Evolutionary conservation across 2,113 vertebrate species (phyloP), one percentile per base, ranked within the genome.

Genomic region (Ivindomyrus marchei): DNA sequence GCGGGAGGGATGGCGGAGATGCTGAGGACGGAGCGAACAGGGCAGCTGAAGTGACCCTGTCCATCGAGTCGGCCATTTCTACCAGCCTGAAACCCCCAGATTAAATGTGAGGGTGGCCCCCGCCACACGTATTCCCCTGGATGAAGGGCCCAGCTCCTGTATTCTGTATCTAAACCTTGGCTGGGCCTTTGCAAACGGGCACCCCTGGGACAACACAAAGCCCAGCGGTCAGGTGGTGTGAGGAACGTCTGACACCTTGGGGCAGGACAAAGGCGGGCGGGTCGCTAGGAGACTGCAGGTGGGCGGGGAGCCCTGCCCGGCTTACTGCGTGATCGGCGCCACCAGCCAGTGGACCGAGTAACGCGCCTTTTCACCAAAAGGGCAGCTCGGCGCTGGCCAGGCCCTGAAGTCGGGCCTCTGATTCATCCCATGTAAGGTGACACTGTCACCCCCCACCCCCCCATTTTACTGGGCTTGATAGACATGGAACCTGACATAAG

Each of bases 341-440:
- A 94, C 93, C 92, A 91, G 92, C 91, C 93, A 92, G 91, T 92
- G 90, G 92, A 92, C 90, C 90, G 92, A 94, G 89, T 94, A 94
- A 95, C 92, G 92, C 91, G 92, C 93, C 94, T 91, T 95, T 95
- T 95, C 93, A 94, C 50, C 92, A 80, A 93, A 90, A 92, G 93
- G 24, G 83, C 58, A 66, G 87, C 87, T 90, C 89, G 90, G 90
- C 89, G 89, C 80, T 46, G 89, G 90, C 90, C 77, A 56, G 90
- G 85, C 91, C 94, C 93, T 93, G 92, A 93, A 94, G 93, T 94
- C 91, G 89, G 88, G 39, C 66, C 36, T 10, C 17, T 74, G 52
- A 92, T 92, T 91, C 89, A 88, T 90, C 90, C 85, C 85, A 10
- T 39, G 88, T 83, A 49, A 62, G 80, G 83, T 46, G 11, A 88